A percentile compares a stretch with the other conserved stretches of the same genome.
Evolutionary conservation across 2,888 invertebrate species (phyloP).

Genomic region (Epirrhoe alternata): DNA sequence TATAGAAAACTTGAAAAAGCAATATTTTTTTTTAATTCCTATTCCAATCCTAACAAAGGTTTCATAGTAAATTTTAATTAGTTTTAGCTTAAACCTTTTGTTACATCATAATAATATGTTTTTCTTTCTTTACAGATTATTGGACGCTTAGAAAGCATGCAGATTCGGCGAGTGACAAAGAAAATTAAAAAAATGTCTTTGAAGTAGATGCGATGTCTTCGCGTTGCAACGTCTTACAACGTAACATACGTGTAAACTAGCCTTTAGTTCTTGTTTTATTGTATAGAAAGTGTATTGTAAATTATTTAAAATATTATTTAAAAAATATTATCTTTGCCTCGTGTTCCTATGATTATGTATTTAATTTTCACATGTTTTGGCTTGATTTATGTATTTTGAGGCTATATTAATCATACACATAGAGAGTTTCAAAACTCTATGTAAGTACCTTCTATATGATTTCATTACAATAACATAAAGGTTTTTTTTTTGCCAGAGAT

Average conservation of each 20-base stretch:
- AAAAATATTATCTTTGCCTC: constrained; percentile 24
- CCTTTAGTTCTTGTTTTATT: constrained; percentile 15
- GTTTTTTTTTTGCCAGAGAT: background rate
- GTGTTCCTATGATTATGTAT: constrained; percentile 41
- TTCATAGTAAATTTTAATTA: background rate
- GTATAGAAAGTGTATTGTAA: constrained; percentile 23
- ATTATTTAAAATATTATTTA: constrained; percentile 43
- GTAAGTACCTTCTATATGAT: too few species aligned
- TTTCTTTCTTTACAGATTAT: constrained; percentile 78
- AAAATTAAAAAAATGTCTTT: constrained; percentile 78
- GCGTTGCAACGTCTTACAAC: constrained; percentile 4
- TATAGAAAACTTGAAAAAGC: background rate
- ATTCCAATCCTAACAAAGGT: background rate
- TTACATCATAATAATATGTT: constrained; percentile 11
- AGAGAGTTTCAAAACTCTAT: constrained; percentile 39
- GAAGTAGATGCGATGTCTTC: background rate
- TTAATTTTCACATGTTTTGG: constrained; percentile 13
- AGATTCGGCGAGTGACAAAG: constrained; percentile 77
- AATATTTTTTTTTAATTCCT: background rate
- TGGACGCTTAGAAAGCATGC: constrained; percentile 80
- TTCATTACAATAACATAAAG: too few species aligned
- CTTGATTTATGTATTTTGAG: constrained; percentile 23
- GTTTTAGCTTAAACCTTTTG: background rate
- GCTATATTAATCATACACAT: constrained; percentile 13
- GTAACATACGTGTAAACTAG: constrained; percentile 14